Conservation (phyloP, 2,888 invertebrate species). For the Himalopsyche kuldschensis region DNA sequence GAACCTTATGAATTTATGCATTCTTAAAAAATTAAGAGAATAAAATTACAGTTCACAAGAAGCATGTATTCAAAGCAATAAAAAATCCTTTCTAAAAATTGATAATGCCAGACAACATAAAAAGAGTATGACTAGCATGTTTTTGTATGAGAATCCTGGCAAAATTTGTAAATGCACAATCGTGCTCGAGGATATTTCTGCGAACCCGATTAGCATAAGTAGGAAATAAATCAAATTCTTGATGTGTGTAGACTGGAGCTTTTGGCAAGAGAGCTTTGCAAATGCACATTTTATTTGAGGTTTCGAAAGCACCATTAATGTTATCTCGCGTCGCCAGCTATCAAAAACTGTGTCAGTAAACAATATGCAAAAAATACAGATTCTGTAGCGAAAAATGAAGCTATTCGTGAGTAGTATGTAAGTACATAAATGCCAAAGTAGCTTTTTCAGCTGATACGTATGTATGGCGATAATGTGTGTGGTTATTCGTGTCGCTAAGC, state of each 20-base stretch:
- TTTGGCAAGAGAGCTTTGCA: conserved; percentile 21
- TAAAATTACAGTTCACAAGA: too few relatives aligned
- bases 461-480: not conserved
- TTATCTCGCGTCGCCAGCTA: not conserved
- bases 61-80: too few relatives aligned
- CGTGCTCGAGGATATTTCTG: not conserved
- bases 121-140: not conserved
- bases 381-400: not conserved
- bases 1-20: too few relatives aligned
- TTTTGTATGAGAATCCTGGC: not conserved
- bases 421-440: not conserved
- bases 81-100: too few relatives aligned
- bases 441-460: not conserved
- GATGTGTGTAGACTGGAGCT: conserved; percentile 19
- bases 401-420: not conserved
- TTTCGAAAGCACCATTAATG: not conserved
- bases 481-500: conserved; percentile 6
- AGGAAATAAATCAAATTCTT: conserved; percentile 27
- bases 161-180: not conserved
- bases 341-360: not conserved
- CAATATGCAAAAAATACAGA: not conserved
- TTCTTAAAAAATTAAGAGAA: too few relatives aligned
- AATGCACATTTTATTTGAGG: conserved; percentile 30
- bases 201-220: conserved; percentile 16
- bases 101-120: too few relatives aligned